These are phyloP conservation scores for Mnemiopsis leidyi DNA, from an alignment of 37 sponge, comb jelly and placozoan genomes.

Conservation along the genomic window DNA sequence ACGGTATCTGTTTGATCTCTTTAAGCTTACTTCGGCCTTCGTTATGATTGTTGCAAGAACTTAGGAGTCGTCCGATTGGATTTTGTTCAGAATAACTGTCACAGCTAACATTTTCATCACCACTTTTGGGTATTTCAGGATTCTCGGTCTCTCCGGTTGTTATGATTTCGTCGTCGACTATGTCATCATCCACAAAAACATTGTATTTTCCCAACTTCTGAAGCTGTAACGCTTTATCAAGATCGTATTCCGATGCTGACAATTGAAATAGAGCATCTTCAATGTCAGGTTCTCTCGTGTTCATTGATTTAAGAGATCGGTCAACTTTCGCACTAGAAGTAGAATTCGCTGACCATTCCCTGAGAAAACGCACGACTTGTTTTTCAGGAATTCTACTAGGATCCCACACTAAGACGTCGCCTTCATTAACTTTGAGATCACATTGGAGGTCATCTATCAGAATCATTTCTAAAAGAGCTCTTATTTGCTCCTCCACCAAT, in stretches of 20 bases:
- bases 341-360: not conserved
- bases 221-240: not conserved
- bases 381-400: not conserved
- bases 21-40: not conserved
- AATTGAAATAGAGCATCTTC: constrained; percentile 11
- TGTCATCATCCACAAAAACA: not conserved
- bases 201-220: not conserved
- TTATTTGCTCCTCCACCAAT: not conserved
- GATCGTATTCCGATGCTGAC: not conserved
- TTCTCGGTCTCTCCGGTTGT: no score
- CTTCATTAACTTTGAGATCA: not conserved
- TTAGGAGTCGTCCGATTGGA: no score
- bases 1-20: not conserved
- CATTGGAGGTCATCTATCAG: not conserved
- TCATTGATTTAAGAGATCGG: not conserved
- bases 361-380: not conserved
- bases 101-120: no score
- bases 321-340: not conserved
- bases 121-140: no score
- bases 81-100: no score
- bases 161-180: not conserved
- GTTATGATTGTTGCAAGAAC: no score
- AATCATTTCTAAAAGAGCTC: not conserved
- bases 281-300: not conserved
- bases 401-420: constrained; percentile 1